These are phyloP conservation scores for Alouatta palliata DNA, from an alignment of 2,113 vertebrate species.

Conservation along the genomic window DNA sequence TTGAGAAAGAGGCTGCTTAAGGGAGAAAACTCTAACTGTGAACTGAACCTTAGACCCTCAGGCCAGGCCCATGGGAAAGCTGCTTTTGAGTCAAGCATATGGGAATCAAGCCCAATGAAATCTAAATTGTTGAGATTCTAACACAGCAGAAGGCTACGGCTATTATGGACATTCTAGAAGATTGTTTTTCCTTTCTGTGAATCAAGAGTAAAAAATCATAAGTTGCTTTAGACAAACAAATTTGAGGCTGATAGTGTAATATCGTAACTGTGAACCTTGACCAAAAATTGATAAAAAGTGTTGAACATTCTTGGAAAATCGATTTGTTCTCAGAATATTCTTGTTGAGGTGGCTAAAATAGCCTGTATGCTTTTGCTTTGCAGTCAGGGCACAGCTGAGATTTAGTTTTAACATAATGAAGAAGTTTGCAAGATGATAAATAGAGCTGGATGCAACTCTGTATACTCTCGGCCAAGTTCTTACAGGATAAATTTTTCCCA, in stretches of 20 bases:
- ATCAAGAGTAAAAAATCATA: conserved; percentile 51
- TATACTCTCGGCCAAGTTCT: conserved; percentile 67
- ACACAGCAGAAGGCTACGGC: not conserved
- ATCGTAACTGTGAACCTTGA: conserved; percentile 43
- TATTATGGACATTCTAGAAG: not conserved
- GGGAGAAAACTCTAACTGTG: not conserved
- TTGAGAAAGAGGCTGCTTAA: not conserved
- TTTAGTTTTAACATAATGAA: conserved; percentile 71
- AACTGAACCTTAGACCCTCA: not conserved
- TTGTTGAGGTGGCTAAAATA: conserved; percentile 56
- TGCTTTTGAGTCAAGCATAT: not conserved
- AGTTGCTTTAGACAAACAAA: conserved; percentile 49
- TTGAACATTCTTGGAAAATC: conserved; percentile 53
- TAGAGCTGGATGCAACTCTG: conserved; percentile 49
- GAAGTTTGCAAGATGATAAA: conserved; percentile 74
- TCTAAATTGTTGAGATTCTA: not conserved
- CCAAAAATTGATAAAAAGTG: conserved; percentile 58
- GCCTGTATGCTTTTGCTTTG: conserved; percentile 20
- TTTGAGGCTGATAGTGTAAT: conserved; percentile 34
- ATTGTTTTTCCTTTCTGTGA: conserved; percentile 42
- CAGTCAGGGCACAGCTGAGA: conserved; percentile 67
- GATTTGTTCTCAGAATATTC: conserved; percentile 55
- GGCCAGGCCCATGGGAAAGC: not conserved
- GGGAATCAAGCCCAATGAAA: conserved; percentile 1
- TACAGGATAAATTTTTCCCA: conserved; percentile 65